A percentile compares a stretch with the other conserved stretches of the same genome.
phyloP scores from a whole-genome alignment of 2,888 invertebrate genomes.

The Bhutanitis thaidina region DNA sequence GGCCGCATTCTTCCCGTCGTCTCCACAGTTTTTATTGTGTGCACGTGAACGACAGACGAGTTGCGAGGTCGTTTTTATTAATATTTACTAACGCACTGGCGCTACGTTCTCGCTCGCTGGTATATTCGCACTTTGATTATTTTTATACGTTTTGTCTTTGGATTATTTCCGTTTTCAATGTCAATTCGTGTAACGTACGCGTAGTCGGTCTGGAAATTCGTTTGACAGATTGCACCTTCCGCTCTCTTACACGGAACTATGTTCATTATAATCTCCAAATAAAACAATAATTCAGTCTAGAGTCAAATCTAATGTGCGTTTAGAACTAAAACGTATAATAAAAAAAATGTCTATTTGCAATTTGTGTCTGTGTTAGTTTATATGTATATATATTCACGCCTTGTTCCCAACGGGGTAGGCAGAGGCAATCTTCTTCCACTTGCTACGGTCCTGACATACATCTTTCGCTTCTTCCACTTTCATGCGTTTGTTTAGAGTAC shows the following conservation, averaged over 20 bases:
- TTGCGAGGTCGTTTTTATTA: conserved; percentile 12
- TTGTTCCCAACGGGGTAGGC: too few species aligned
- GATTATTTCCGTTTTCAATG: conserved; percentile 17
- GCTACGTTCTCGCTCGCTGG: conserved; percentile 5
- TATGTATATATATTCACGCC: too few species aligned
- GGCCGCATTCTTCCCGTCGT: not conserved
- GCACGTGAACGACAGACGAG: not conserved
- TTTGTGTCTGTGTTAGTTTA: too few species aligned
- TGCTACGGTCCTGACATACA: too few species aligned
- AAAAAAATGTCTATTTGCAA: too few species aligned
- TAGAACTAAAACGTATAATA: too few species aligned
- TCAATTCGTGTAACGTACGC: conserved; percentile 2
- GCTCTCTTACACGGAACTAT: not conserved
- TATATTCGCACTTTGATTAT: conserved; percentile 10
- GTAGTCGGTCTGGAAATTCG: not conserved
- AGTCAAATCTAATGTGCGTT: too few species aligned
- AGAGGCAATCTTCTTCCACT: too few species aligned
- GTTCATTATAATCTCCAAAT: too few species aligned
- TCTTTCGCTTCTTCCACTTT: too few species aligned
- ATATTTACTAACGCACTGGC: conserved; percentile 8
- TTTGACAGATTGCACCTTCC: not conserved
- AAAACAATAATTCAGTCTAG: too few species aligned
- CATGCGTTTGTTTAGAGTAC: too few species aligned
- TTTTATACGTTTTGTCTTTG: conserved; percentile 14
- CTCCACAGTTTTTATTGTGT: not conserved